Base-by-base conservation (phyloP, 2,797 vertebrate species). In the Emys orbicularis region DNA sequence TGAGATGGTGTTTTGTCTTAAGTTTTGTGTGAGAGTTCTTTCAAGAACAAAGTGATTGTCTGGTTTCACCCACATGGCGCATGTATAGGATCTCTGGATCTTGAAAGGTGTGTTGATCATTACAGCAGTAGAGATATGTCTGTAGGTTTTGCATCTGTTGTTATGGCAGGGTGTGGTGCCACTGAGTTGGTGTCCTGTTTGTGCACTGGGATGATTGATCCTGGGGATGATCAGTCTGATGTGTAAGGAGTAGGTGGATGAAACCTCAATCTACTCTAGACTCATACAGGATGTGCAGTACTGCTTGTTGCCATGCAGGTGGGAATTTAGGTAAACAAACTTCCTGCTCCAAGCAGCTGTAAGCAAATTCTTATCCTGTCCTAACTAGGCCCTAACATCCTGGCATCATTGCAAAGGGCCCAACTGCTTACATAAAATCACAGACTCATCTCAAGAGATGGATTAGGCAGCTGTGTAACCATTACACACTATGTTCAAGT, bases 401-500 rank as follows among this genome's bases (percentile, higher is more conserved):
- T 18, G n/a, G 16, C 76, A 87, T 27, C 27, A 16, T 16, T 15
- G 29, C 15, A 0, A 65, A 1, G n/a, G 8, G 77, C 82, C 85
- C 77, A 6, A 94, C 93, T 95, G 82, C 44, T 57, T 74, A 95
- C 91, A 94, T 93, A 93, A 65, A 95, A 94, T 95, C 96, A 97
- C 89, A 88, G 12, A 27, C 41, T 41, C 12, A 15, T 27, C 12
- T 76, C 72, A 76, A 41, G 37, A 93, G 84, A 68, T 81, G 11
- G 10, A 54, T 68, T 89, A 92, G 88, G 86, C 95, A 97, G 97
- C 95, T 96, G 95, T 94, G 95, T 87, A 94, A 74, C 90, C 79
- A 92, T 89, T 79, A 79, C 18, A 87, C 54, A 83, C 93, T 34
- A 96, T 97, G 96, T 94, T 97, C 94, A 97, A 95, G 94, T 96